These are phyloP conservation scores for Macrobrachium rosenbergii DNA, from an alignment of 1,140 invertebrate species.

Conservation along the genomic window DNA sequence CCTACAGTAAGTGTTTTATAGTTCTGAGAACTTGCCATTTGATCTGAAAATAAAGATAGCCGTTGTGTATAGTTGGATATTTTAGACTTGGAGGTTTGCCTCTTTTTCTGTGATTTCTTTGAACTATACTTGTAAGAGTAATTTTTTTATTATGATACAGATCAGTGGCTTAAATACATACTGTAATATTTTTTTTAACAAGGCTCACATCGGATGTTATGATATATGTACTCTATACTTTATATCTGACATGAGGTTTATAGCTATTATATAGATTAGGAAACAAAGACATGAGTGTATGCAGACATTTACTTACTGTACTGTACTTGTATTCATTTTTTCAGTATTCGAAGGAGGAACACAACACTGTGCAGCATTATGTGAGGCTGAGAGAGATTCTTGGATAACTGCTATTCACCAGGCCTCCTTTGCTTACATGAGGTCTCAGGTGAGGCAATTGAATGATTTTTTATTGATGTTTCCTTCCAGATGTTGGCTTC, in stretches of 20 bases:
- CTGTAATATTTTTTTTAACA: not conserved
- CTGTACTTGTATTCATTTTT: not conserved
- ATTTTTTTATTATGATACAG: too few species aligned
- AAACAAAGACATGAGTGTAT: not conserved
- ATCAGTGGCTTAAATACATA: not conserved
- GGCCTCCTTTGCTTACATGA: slow-evolving; percentile 87
- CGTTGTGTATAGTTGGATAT: too few species aligned
- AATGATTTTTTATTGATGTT: not conserved
- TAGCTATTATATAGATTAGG: not conserved
- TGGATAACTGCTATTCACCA: slow-evolving; percentile 90
- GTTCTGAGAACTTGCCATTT: too few species aligned
- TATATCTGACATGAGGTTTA: not conserved
- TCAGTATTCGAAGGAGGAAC: slow-evolving; percentile 77
- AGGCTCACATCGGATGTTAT: not conserved
- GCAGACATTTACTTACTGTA: not conserved
- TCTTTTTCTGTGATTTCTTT: too few species aligned
- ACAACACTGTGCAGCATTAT: slow-evolving; percentile 83
- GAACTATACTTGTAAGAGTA: too few species aligned
- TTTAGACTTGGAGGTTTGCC: too few species aligned
- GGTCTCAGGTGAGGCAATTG: slow-evolving; percentile 73
- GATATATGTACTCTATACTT: not conserved
- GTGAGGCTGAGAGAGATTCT: slow-evolving; percentile 84
- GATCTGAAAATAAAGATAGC: too few species aligned
- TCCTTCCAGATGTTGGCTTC: not conserved
- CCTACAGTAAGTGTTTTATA: too few species aligned